phyloP scores from a whole-genome alignment of 2,113 vertebrate genomes.

The Alligator sinensis region DNA sequence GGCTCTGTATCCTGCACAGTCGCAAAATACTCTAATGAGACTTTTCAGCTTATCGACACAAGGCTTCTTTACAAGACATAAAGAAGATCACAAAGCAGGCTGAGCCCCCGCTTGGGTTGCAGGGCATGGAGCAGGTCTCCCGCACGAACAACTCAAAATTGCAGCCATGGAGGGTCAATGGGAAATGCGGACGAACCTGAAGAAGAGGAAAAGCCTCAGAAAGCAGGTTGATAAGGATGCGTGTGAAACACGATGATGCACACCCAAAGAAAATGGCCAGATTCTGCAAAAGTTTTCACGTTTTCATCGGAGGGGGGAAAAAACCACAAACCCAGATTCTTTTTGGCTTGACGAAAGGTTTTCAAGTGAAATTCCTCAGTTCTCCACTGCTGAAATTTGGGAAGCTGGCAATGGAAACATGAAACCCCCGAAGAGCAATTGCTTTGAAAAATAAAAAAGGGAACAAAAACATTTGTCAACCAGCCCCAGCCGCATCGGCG shows the following conservation, averaged over 20 bases:
- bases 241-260: not conserved
- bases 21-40: not conserved
- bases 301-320: not conserved
- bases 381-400: not conserved
- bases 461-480: constrained; percentile 25
- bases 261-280: not conserved
- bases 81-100: not conserved
- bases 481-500: not conserved
- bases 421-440: not conserved
- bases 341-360: not conserved
- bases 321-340: not conserved
- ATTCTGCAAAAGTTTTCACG: not conserved
- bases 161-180: not conserved
- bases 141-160: not conserved
- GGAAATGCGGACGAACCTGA: not conserved
- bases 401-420: not conserved
- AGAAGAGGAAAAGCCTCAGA: not conserved
- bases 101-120: not conserved
- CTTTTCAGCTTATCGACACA: not conserved
- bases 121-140: not conserved
- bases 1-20: not conserved
- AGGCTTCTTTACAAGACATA: not conserved
- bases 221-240: not conserved
- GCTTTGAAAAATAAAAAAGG: not conserved
- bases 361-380: not conserved